Base-by-base conservation (phyloP, 2,113 vertebrate species). In the Lampris megalopsis region DNA sequence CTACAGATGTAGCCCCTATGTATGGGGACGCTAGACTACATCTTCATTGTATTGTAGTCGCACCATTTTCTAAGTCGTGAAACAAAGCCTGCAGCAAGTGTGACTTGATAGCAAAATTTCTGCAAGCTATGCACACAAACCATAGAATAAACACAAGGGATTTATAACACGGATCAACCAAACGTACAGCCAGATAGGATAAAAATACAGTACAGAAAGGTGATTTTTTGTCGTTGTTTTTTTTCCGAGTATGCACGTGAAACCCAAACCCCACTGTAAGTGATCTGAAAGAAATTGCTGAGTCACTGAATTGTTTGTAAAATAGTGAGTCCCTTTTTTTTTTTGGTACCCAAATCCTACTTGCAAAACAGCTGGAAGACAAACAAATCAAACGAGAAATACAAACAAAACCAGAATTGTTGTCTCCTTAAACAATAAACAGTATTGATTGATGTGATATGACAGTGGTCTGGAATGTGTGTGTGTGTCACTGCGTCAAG, bases 401-500 rank as follows among this genome's bases (percentile, higher is more conserved):
- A 59, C 54, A 71, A 49, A 76, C 49, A 75, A 72, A 45, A 68
- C 49, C 68, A 62, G 68, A 86, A 48, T 73, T 84, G 65, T 81
- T 13, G 48, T 64, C 64, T 56, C 59, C 40, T 3, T 80, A 80
- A 82, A 56, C 61, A 73, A 71, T 68, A 71, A 60, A 63, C 61
- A 77, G 68, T 24, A 24, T 24, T 24, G 24, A 24, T 53, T 74
- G 58, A 53, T 83, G 84, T 69, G 85, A 87, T 85, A 89, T 89
- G 84, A 89, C 76, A 77, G 80, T 47, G 73, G 47, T 78, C 79
- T 85, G 80, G 56, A 81, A 65, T 60, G 66, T 80, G 82, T 75
- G 75, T 70, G 73, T 74, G 62, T 49, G 66, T 24, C 24, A 42
- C 38, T 43, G 3, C n/a, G 59, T 9, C 6, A 10, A 57, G 56